Evolutionary conservation across 2,113 vertebrate genomes (phyloP), one percentile per base, ranked within the genome.

Genomic region (Sminthopsis crassicaudata): DNA sequence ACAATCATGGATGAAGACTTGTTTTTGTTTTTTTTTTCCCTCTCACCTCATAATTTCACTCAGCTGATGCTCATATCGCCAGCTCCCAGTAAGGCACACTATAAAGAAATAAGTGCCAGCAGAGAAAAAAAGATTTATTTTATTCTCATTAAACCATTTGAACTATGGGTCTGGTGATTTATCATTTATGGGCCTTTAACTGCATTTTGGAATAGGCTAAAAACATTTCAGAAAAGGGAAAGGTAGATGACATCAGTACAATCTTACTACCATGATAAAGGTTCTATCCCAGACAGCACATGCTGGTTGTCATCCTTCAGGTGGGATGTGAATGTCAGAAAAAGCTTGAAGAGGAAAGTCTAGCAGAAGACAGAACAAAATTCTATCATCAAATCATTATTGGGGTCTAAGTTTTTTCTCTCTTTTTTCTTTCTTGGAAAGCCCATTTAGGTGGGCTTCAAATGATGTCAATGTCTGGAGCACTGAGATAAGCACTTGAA

Each of bases 41-140:
- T 12, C 2, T 3, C 10, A 84, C 23, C 36, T 96, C 90, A 95
- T 12, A 25, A 30, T 94, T 96, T 96, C 84, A 94, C 24, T 9
- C 92, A 25, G 26, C 36, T 24, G 2, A 84, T 93, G 48, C 19
- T 53, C 26, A 30, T 84, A 7, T 52, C 92, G 46, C 57, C 52
- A 88, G 51, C 67, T 53, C 25, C n/a, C 8, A 46, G 91, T 52
- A 93, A 54, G 4, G 92, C 84, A 3, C 8, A 90, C 12, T 46
- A 92, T 48, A 51, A 90, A 84, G 54, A 93, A 91, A 27, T 46
- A 46, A 27, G 27, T n/a, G 89, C n/a, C 92, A 91, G 90, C 89
- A 94, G 92, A 36, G 93, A 96, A 46, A 46, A 89, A 91, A 1
- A 8, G 51, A 95, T 46, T 54, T 2, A 0, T 51, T 24, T 91